Evolutionary conservation across 2,888 invertebrate genomes (phyloP), one percentile per base, ranked within the genome.

Genomic region (Crematogaster levior): DNA sequence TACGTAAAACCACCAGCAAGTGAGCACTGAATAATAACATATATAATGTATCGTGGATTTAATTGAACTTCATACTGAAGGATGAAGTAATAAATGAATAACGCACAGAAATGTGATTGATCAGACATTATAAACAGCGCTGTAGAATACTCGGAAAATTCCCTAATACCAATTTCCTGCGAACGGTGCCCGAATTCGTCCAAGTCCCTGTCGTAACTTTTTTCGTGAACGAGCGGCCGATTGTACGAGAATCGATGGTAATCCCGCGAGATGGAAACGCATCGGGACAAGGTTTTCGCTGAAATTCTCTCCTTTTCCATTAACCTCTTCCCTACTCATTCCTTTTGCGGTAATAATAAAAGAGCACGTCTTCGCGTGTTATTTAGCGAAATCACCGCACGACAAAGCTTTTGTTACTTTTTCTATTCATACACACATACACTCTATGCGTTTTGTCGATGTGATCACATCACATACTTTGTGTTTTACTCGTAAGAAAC

Each of bases 261-360:
- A 68, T 68, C 56, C 43, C 43, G 56, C 18, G 77, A 34, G 77
- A 77, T 77, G 68, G 43, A 68, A 77, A 68, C 56, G 43, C 77
- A 43, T 12, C 43, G 6, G 53, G 53, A 53, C 75, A 43, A 53
- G 53, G 30, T 65, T 37, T 51, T 75, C 27, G 18, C n/a, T 9
- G 24, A 24, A 6, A 30, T 7, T 74, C 51, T 40, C 65, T 51
- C 37, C 21, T 56, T 68, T 68, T 53, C 43, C 24, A 43, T 56
- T 43, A 68, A 66, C 53, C 40, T 30, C 53, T 1, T 0, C 12
- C 21, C 30, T n/a, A 0, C 9, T 43, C 27, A 9, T 27, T 18
- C 40, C 51, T 3, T 34, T 34, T 21, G 15, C 21, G 60, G 43
- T 73, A 61, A 46, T n/a, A 61, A 7, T 40, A 27, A n/a, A 37